Conservation (phyloP, 2,797 vertebrate genomes). For the Rhabdophis nuchalis region DNA sequence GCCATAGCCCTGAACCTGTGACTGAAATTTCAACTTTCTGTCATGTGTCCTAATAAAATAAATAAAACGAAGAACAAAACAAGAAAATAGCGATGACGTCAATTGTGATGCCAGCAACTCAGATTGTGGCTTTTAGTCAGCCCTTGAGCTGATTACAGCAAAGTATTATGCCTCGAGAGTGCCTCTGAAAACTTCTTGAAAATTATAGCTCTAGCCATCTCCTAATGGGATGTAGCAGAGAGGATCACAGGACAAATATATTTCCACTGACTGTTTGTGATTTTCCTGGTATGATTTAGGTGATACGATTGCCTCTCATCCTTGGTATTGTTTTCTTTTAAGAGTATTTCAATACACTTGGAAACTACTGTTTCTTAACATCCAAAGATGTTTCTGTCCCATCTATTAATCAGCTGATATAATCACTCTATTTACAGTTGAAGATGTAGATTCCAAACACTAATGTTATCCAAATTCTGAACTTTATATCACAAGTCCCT, state of each 20-base stretch:
- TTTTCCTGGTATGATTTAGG: neutral
- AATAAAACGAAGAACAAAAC: neutral
- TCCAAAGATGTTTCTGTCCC: neutral
- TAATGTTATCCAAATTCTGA: neutral
- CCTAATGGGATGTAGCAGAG: neutral
- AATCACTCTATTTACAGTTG: neutral
- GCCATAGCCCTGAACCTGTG: neutral
- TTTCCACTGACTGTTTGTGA: neutral
- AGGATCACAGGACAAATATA: neutral
- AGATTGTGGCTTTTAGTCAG: neutral
- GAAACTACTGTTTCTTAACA: neutral
- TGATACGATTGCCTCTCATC: neutral
- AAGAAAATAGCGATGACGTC: neutral
- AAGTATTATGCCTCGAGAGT: neutral
- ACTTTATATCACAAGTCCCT: neutral
- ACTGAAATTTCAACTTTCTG: neutral
- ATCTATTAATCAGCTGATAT: neutral
- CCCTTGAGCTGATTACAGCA: neutral
- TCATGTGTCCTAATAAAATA: neutral
- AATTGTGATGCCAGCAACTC: neutral
- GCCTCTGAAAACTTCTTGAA: neutral
- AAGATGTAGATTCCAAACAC: neutral
- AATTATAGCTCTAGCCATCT: neutral
- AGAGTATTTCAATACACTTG: neutral
- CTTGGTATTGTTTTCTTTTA: neutral